Conservation (phyloP, 2,888 invertebrate genomes). For the Euplagia quadripunctaria region DNA sequence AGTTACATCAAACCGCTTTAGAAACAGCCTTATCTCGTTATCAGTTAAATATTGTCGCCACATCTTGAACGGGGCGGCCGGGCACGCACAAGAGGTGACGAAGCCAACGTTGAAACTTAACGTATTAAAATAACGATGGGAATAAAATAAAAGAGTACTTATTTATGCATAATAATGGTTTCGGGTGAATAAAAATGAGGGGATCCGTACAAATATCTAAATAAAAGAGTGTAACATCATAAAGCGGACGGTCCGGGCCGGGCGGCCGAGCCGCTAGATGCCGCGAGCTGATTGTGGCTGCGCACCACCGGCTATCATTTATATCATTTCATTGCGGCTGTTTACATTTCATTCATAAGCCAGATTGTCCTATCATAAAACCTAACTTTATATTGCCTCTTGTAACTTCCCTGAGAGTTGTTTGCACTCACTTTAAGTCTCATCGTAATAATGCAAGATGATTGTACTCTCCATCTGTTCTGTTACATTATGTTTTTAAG, state of each 20-base stretch:
- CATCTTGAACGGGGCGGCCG: conserved; percentile 72
- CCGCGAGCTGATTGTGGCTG: conserved; percentile 76
- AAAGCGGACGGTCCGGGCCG: conserved; percentile 67
- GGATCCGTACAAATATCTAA: conserved; percentile 82
- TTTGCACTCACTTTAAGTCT: conserved; percentile 38
- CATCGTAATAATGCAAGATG: conserved; percentile 26
- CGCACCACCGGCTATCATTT: conserved; percentile 77
- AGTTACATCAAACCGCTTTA: conserved; percentile 81
- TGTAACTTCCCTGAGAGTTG: conserved; percentile 49
- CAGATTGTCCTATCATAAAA: conserved; percentile 72
- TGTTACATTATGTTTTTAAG: conserved; percentile 26
- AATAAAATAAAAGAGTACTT: conserved; percentile 83
- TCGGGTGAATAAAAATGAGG: conserved; percentile 83
- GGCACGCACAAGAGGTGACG: conserved; percentile 76
- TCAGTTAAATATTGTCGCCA: conserved; percentile 82
- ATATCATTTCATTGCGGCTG: conserved; percentile 84
- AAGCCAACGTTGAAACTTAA: conserved; percentile 73
- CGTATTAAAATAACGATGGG: conserved; percentile 82
- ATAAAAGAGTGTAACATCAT: conserved; percentile 82
- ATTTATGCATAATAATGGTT: conserved; percentile 84
- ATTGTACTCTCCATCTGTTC: neutral
- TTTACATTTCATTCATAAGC: conserved; percentile 85
- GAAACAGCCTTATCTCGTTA: conserved; percentile 79
- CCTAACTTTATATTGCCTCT: conserved; percentile 63
- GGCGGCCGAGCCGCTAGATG: conserved; percentile 70